phyloP scores from a whole-genome alignment of 2,113 vertebrate genomes.

The Callopanchax toddi region DNA sequence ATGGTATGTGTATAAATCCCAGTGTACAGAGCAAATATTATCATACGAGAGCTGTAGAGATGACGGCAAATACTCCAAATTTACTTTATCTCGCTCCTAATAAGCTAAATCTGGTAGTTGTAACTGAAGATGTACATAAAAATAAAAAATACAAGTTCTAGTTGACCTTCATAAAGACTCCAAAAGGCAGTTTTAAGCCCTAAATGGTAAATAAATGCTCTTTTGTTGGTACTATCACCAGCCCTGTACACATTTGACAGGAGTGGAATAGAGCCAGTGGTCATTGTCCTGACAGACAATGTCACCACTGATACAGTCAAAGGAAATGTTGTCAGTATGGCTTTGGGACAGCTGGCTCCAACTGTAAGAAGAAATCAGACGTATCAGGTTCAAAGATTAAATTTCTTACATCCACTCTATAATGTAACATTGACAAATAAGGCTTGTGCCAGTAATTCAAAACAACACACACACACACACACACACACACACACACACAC shows the following conservation, averaged over 20 bases:
- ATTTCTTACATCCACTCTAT: background rate
- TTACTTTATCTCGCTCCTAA: background rate
- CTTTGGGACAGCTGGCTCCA: background rate
- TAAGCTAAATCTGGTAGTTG: background rate
- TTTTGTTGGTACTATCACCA: no score
- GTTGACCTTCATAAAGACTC: background rate
- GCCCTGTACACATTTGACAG: background rate
- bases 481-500: background rate
- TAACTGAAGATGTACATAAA: background rate
- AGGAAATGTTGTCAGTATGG: background rate
- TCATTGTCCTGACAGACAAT: background rate
- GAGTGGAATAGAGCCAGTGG: background rate
- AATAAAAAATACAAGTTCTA: no score
- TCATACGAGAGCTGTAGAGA: slow-evolving; percentile 43
- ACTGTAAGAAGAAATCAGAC: background rate
- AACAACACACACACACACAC: background rate
- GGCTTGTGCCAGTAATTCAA: background rate
- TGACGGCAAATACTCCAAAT: slow-evolving; percentile 6
- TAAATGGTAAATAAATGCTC: background rate
- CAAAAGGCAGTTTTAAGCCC: background rate
- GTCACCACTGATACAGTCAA: background rate
- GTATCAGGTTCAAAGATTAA: background rate
- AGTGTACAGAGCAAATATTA: slow-evolving; percentile 65
- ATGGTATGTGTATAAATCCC: slow-evolving; percentile 39
- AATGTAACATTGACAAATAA: background rate